Conservation (phyloP, 1,140 invertebrate species). For the Melitaea cinxia region DNA sequence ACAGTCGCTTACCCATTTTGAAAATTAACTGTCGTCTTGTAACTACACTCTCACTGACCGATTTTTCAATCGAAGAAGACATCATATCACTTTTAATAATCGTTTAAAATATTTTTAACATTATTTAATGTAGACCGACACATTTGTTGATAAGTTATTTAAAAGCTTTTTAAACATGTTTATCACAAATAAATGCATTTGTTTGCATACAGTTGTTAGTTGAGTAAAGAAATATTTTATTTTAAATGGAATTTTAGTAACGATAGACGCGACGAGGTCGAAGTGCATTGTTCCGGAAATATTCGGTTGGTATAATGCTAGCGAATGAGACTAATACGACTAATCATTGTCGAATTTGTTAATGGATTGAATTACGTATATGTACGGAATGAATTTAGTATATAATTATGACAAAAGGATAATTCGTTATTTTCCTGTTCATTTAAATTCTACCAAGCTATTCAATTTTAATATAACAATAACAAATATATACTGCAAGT, state of each 20-base stretch:
- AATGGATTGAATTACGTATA: background rate
- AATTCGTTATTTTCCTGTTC: too few species aligned
- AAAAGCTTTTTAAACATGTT: slow-evolving; percentile 8
- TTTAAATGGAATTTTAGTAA: slow-evolving; percentile 21
- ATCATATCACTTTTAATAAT: background rate
- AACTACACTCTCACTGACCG: slow-evolving; percentile 39
- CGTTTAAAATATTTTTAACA: background rate
- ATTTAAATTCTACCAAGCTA: too few species aligned
- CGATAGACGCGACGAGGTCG: slow-evolving; percentile 36
- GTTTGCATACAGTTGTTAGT: slow-evolving; percentile 21
- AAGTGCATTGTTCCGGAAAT: slow-evolving; percentile 46
- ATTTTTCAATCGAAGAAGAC: background rate
- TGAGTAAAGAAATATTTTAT: slow-evolving; percentile 11
- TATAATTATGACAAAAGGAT: too few species aligned
- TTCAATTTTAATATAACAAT: too few species aligned
- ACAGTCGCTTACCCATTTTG: slow-evolving; percentile 27
- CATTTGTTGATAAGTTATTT: background rate
- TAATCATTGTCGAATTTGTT: background rate
- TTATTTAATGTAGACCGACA: background rate
- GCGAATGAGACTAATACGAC: slow-evolving; percentile 13
- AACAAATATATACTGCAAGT: too few species aligned
- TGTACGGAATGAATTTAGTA: too few species aligned
- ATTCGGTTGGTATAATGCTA: slow-evolving; percentile 38
- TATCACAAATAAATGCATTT: background rate
- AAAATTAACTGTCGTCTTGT: slow-evolving; percentile 18